A percentile compares a stretch with the other conserved stretches of the same genome.
These are phyloP conservation scores for Hippopotamus amphibius DNA, from an alignment of 2,113 vertebrate species.

Conservation along the genomic window DNA sequence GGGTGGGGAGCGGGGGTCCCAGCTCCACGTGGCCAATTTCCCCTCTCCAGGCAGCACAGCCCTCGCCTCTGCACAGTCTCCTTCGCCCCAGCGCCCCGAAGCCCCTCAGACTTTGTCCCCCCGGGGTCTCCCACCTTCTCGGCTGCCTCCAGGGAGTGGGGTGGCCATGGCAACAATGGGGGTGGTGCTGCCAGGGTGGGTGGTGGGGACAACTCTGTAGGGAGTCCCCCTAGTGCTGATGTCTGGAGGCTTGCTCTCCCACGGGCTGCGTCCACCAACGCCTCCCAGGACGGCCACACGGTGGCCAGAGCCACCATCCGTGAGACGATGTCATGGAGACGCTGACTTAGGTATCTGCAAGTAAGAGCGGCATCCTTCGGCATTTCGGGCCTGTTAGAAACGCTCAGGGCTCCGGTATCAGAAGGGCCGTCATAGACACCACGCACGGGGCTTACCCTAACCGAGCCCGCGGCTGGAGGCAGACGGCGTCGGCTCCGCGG, in stretches of 20 bases:
- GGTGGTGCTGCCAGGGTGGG: not conserved
- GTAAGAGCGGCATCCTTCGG: not conserved
- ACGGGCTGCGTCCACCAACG: fast-evolving
- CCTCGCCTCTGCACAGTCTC: not conserved
- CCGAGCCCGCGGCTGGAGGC: too few relatives aligned
- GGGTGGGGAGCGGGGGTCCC: fast-evolving
- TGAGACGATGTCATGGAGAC: not conserved
- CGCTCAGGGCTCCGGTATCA: not conserved
- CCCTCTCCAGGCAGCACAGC: not conserved
- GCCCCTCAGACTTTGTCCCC: not conserved
- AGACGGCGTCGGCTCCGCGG: too few relatives aligned
- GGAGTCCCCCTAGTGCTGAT: not conserved
- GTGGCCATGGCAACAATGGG: fast-evolving
- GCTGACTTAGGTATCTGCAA: too few relatives aligned
- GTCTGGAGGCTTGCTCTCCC: not conserved
- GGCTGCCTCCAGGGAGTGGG: not conserved
- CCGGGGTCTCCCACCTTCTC: not conserved
- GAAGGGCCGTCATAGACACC: not conserved
- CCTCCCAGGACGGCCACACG: not conserved
- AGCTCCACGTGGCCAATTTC: too few relatives aligned
- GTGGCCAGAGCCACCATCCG: not conserved
- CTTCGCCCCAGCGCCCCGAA: fast-evolving
- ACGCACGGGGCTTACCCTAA: not conserved
- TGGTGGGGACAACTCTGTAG: too few relatives aligned
- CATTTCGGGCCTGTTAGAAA: not conserved